A percentile compares a stretch with the other conserved stretches of the same genome.
phyloP scores from a whole-genome alignment of 2,888 invertebrate species.

The Tetranychus truncatus region DNA sequence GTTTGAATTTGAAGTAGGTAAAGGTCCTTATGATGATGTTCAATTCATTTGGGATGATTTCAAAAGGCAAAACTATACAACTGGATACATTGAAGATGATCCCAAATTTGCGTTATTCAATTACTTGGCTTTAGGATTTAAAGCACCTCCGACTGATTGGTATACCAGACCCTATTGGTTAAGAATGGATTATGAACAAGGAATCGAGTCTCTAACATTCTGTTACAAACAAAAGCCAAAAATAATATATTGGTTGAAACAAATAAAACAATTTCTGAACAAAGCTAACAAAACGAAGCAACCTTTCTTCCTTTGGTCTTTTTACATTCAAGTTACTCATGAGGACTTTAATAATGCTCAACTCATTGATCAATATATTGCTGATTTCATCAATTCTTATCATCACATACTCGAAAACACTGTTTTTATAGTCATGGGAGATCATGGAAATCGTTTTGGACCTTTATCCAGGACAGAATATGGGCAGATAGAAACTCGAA shows the following conservation, averaged over 20 bases:
- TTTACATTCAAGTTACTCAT: conserved; percentile 35
- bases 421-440: conserved; percentile 29
- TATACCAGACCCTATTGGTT: conserved; percentile 55
- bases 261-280: conserved; percentile 6
- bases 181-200: conserved; percentile 3
- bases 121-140: conserved; percentile 40
- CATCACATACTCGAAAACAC: conserved; percentile 20
- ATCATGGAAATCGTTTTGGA: conserved; percentile 34
- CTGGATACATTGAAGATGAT: conserved; percentile 64
- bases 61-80: conserved; percentile 44
- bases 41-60: conserved; percentile 58
- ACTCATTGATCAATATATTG: conserved; percentile 30
- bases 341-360: conserved; percentile 34
- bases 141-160: conserved; percentile 53
- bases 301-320: conserved; percentile 32
- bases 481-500: conserved; percentile 33
- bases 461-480: conserved; percentile 31
- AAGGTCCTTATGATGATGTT: conserved; percentile 37
- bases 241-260: conserved; percentile 3
- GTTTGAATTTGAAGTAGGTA: conserved; percentile 29
- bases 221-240: conserved; percentile 8
- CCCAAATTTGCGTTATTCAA: conserved; percentile 59
- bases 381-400: not conserved
- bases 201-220: not conserved
- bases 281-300: not conserved